Evolutionary conservation across 2,888 invertebrate genomes (phyloP).

Genomic region (Drosophila greeni): DNA sequence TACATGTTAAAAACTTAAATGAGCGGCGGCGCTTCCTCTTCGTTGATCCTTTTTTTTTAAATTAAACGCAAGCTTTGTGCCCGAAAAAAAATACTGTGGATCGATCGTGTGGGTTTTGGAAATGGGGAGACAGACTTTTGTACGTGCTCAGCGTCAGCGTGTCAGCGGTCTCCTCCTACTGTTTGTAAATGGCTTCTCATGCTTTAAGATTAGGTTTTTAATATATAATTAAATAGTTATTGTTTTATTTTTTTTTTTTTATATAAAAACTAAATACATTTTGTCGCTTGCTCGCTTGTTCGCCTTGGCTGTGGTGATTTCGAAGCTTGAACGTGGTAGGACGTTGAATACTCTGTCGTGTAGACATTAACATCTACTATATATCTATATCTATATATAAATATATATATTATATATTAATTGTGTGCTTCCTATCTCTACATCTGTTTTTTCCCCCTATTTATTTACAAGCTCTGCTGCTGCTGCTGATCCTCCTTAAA

Average conservation of each 20-base stretch:
- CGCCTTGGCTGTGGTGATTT: constrained; percentile 30
- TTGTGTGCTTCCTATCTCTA: constrained; percentile 44
- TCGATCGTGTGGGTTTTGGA: constrained; percentile 16
- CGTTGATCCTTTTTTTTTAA: constrained; percentile 34
- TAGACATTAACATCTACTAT: constrained; percentile 28
- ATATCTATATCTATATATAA: constrained; percentile 2
- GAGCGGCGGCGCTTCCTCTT: constrained; percentile 52
- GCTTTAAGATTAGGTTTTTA: constrained; percentile 3
- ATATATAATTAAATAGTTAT: constrained; percentile 40
- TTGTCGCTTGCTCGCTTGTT: constrained; percentile 30
- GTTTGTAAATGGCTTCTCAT: constrained; percentile 34
- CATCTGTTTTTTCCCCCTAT: constrained; percentile 31
- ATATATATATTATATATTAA: constrained; percentile 28
- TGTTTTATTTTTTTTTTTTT: constrained; percentile 23
- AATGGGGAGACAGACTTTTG: constrained; percentile 38
- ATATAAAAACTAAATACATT: constrained; percentile 37
- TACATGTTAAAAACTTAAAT: constrained; percentile 70
- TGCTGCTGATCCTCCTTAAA: constrained; percentile 11
- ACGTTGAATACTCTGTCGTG: constrained; percentile 49
- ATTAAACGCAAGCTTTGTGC: constrained; percentile 63
- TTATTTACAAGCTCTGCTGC: constrained; percentile 55
- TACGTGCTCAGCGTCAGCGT: constrained; percentile 29
- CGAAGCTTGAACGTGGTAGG: constrained; percentile 38
- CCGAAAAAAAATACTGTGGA: constrained; percentile 47
- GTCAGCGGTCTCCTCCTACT: constrained; percentile 23